phyloP scores from a whole-genome alignment of 2,797 vertebrate species.

The Acridotheres tristis region DNA sequence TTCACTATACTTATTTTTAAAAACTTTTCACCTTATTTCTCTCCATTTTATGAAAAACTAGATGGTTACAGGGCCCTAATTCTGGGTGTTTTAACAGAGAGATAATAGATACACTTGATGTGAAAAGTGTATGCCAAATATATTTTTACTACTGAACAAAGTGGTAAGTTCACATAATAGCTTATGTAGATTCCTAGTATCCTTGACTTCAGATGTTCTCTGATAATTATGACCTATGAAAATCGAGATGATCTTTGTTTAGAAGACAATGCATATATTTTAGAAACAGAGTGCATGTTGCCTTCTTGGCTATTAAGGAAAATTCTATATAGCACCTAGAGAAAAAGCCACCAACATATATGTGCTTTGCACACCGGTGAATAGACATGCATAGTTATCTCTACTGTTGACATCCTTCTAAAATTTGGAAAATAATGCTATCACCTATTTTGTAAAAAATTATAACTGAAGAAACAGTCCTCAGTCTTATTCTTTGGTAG shows the following conservation, averaged over 20 bases:
- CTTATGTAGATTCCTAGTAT: background rate
- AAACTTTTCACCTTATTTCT: background rate
- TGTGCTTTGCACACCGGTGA: background rate
- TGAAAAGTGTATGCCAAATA: background rate
- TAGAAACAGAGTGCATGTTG: background rate
- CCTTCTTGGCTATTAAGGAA: background rate
- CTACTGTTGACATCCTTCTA: background rate
- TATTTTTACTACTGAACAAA: background rate
- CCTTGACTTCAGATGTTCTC: background rate
- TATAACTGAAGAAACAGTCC: background rate
- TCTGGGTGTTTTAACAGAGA: background rate
- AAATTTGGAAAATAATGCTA: background rate
- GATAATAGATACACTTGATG: background rate
- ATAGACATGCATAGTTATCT: background rate
- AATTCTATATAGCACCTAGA: background rate
- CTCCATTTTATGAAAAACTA: background rate
- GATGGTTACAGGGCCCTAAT: background rate
- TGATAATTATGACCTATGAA: background rate
- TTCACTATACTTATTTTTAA: background rate
- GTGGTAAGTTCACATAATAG: background rate
- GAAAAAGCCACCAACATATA: rapidly evolving
- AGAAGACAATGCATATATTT: background rate
- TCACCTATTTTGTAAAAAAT: background rate
- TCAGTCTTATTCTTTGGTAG: background rate
- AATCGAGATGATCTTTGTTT: background rate